Conservation (phyloP, 1,140 invertebrate genomes). For the Bombus superbus region DNA sequence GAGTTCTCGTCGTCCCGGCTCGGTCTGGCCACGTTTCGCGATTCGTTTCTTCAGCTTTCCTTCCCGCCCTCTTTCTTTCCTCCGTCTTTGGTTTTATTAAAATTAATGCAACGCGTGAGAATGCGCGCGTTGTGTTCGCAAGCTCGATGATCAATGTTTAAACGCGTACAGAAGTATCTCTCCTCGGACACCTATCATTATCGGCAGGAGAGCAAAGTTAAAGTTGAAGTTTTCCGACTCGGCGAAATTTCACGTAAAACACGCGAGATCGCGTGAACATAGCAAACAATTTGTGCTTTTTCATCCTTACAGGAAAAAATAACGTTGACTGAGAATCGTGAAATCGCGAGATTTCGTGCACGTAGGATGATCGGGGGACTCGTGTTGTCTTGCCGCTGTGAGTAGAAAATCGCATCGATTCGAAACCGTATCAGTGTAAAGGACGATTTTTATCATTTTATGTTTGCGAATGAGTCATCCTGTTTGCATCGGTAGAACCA, state of each 20-base stretch:
- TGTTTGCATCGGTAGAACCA: no score
- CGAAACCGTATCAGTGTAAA: no score
- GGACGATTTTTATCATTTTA: no score
- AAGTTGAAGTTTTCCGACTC: constrained; percentile 7
- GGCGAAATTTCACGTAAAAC: neutral
- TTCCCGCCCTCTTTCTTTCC: no score
- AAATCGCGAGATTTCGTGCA: neutral
- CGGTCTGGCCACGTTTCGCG: neutral
- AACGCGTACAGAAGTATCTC: neutral
- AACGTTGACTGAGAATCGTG: neutral
- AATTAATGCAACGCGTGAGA: neutral
- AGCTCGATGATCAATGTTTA: neutral
- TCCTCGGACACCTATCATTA: constrained; percentile 1
- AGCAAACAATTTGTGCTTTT: neutral
- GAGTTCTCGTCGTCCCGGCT: neutral
- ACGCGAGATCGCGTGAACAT: constrained; percentile 1
- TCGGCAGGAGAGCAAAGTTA: neutral
- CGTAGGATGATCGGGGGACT: neutral
- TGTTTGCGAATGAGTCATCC: no score
- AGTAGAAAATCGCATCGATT: neutral
- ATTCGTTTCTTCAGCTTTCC: neutral
- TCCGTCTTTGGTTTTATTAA: neutral
- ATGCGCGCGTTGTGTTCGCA: neutral
- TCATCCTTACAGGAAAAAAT: neutral
- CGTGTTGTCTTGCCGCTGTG: no score